Percentiles rank a stretch among this genome's conserved stretches.
Evolutionary conservation across 2,113 vertebrate genomes (phyloP).

Genomic region (Pterocles burchelli): DNA sequence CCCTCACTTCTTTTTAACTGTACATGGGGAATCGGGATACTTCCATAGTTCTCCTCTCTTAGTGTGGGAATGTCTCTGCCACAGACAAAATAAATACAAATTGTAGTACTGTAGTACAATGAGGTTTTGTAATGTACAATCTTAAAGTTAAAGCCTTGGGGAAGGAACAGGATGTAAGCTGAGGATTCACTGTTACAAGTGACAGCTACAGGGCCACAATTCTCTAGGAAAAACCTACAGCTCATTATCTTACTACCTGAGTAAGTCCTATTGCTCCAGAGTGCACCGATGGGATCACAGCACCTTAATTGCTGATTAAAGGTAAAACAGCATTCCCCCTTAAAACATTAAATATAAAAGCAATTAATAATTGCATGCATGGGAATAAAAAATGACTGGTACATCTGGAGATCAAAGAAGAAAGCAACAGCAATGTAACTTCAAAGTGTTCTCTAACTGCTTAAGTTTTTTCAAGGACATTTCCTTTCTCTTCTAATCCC

Average conservation of each 20-base stretch:
- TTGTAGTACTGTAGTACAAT: neutral
- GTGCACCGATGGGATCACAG: neutral
- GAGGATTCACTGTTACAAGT: neutral
- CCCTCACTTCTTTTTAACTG: neutral
- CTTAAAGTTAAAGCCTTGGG: neutral
- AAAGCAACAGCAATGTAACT: constrained; percentile 7
- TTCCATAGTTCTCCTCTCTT: neutral
- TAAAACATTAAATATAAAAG: neutral
- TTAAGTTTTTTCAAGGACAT: constrained; percentile 35
- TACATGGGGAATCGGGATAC: neutral
- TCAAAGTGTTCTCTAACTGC: constrained; percentile 44
- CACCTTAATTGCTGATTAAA: neutral
- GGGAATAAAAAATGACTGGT: constrained; percentile 1
- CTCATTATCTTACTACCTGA: neutral
- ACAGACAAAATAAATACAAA: neutral
- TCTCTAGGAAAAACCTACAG: neutral
- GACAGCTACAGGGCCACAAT: neutral
- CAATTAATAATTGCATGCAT: constrained; percentile 9
- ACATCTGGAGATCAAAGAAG: constrained; percentile 50
- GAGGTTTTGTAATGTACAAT: neutral
- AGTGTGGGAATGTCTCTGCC: neutral
- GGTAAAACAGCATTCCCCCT: neutral
- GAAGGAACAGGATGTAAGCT: neutral
- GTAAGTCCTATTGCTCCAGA: neutral
- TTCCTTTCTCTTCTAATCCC: constrained; percentile 27